Evolutionary conservation across 2,113 vertebrate genomes (phyloP).

Genomic region (Ceyx cyanopectus): DNA sequence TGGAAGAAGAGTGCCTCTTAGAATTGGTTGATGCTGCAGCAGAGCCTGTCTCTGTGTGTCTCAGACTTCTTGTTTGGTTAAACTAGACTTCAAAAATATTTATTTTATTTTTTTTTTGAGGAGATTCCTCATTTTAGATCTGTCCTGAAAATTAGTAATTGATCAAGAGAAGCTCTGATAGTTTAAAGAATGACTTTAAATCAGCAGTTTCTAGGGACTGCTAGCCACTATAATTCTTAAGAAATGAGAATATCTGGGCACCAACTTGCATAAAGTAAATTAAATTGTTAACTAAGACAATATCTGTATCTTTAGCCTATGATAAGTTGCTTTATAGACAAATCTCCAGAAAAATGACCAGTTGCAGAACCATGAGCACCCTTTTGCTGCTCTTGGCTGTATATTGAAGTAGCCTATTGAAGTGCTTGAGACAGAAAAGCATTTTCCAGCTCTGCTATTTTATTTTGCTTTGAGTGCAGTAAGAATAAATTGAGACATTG

Average conservation of each 20-base stretch:
- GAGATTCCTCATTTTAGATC: not conserved
- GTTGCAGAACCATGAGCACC: not conserved
- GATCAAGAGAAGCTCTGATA: not conserved
- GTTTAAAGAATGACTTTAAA: constrained; percentile 44
- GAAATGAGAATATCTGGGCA: not conserved
- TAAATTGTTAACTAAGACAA: not conserved
- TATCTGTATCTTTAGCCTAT: not conserved
- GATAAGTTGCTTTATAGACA: not conserved
- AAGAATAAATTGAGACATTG: not conserved
- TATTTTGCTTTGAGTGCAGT: not conserved
- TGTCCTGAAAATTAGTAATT: not conserved
- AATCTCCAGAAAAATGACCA: not conserved
- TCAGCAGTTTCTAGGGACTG: constrained; percentile 33
- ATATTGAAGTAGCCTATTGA: not conserved
- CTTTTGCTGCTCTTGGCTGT: not conserved
- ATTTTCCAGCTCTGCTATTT: not conserved
- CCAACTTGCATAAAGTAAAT: not conserved
- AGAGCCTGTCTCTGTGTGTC: not conserved
- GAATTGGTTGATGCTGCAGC: not conserved
- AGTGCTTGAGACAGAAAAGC: not conserved
- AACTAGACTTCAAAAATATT: not conserved
- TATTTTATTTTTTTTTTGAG: not conserved
- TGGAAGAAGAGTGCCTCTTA: not conserved
- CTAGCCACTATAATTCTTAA: not conserved
- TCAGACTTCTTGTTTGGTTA: not conserved